Base-by-base conservation (phyloP, 2,113 vertebrate genomes). In the Ictidomys tridecemlineatus region DNA sequence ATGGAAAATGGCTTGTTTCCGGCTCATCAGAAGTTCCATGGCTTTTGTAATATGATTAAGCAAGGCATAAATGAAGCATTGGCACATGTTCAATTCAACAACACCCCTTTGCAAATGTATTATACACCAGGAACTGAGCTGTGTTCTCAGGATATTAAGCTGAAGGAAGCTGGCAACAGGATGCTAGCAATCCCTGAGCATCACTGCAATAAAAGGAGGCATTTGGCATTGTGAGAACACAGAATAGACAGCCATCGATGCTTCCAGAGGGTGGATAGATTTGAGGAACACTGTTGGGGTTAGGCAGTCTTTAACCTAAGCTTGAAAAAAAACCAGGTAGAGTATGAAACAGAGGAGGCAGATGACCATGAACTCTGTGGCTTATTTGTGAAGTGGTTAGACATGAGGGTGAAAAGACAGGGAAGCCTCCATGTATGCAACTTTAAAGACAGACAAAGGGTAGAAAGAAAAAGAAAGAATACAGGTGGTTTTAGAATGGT, bases 1-100 rank as follows among this genome's bases (percentile, higher is more conserved):
- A 73, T 30, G 9, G 86, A 91, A 89, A 93, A 94, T 92, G 84
- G 53, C 94, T 95, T 82, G 30, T 93, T 97, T 97, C 90, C 0
- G 17, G 90, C 83, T 91, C 94, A 93, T 87, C 48, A 83, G 28
- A 90, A 37, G 56, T 58, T 67, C 30, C 16, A 13, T 32, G 12
- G 48, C 82, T 65, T 87, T 85, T 87, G 85, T 82, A 51, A 77
- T 82, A 84, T 72, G 86, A 94, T 91, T 80, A 94, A 91, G 78
- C 48, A 28, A 88, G 53, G 83, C 20, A 18, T 67, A 58, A 73
- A 94, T 13, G 67, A 91, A 77, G 12, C 53, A 22, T 3, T 88
- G 77, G 73, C 42, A 13, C 1, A 11, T 20, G 18, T 72, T 89
- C 92, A 78, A 6, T 37, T 73, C 12, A 45, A 30, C 22, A 42